Conservation (phyloP, 2,113 vertebrate genomes). For the Pimephales promelas region DNA sequence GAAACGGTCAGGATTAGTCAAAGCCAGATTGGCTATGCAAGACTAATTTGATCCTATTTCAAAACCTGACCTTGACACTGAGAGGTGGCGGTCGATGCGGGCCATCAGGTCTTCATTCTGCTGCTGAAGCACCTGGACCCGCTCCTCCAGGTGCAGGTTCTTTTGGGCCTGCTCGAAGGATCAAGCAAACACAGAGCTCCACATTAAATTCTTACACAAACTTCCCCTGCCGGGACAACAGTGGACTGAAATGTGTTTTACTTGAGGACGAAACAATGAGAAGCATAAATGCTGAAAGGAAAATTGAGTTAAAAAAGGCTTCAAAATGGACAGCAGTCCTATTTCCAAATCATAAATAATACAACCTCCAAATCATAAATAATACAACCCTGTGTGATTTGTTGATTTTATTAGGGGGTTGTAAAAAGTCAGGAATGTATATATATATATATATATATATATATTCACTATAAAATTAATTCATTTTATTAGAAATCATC, state of each 20-base stretch:
- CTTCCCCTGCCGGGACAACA: background rate
- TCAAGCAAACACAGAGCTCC: constrained; percentile 51
- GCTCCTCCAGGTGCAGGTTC: constrained; percentile 91
- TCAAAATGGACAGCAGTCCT: background rate
- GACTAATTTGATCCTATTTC: background rate
- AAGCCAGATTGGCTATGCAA: background rate
- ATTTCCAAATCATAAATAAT: constrained; percentile 26
- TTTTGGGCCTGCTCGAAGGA: constrained; percentile 86
- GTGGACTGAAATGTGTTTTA: background rate
- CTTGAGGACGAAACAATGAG: background rate
- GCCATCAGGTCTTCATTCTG: constrained; percentile 94
- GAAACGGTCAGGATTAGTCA: background rate
- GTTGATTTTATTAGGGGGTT: background rate
- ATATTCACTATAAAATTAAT: background rate
- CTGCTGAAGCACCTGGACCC: constrained; percentile 92
- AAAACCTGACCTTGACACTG: constrained; percentile 82
- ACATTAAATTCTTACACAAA: constrained; percentile 66
- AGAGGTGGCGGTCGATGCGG: constrained; percentile 87
- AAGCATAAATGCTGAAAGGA: background rate
- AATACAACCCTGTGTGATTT: background rate
- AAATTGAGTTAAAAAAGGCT: background rate
- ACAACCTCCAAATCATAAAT: constrained; percentile 5
- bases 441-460: background rate
- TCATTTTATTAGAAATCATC: background rate
- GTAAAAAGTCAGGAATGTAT: background rate